Evolutionary conservation across 1,140 invertebrate genomes (phyloP).

Genomic region (Leptinotarsa undecemlineata): DNA sequence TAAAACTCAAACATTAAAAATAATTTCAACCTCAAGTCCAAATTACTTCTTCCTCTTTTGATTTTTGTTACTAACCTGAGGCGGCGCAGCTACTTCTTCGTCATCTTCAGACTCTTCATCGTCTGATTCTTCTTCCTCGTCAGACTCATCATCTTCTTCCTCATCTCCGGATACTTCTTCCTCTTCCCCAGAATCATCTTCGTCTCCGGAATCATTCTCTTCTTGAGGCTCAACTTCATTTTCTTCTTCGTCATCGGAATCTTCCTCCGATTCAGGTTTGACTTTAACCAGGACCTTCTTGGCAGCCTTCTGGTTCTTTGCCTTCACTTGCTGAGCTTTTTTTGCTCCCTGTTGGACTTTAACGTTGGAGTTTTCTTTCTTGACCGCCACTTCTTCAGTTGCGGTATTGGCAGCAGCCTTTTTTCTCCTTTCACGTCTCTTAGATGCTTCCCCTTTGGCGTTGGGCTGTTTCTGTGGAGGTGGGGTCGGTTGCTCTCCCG

Average conservation of each 20-base stretch:
- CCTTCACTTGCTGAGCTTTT: background rate
- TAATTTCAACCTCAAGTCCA: constrained; percentile 4
- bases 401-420: constrained; percentile 19
- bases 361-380: background rate
- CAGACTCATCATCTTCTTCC: constrained; percentile 30
- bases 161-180: constrained; percentile 34
- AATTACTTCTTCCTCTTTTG: constrained; percentile 41
- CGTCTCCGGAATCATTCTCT: constrained; percentile 20
- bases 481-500: constrained; percentile 14
- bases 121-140: constrained; percentile 38
- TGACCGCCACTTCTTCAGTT: constrained; percentile 4
- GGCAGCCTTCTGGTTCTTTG: constrained; percentile 11
- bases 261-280: constrained; percentile 27
- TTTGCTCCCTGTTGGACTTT: background rate
- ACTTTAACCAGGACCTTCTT: constrained; percentile 23
- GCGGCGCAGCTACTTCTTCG: constrained; percentile 30
- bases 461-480: constrained; percentile 12
- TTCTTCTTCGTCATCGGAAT: constrained; percentile 29
- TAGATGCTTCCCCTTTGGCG: constrained; percentile 24
- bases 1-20: constrained; percentile 19
- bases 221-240: constrained; percentile 25
- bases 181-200: constrained; percentile 30
- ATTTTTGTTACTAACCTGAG: constrained; percentile 43
- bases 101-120: constrained; percentile 37
- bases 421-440: constrained; percentile 24